Percentiles rank a stretch among this genome's conserved stretches.
These are phyloP conservation scores for Globia sparganii DNA, from an alignment of 2,888 invertebrate genomes.

Conservation along the genomic window DNA sequence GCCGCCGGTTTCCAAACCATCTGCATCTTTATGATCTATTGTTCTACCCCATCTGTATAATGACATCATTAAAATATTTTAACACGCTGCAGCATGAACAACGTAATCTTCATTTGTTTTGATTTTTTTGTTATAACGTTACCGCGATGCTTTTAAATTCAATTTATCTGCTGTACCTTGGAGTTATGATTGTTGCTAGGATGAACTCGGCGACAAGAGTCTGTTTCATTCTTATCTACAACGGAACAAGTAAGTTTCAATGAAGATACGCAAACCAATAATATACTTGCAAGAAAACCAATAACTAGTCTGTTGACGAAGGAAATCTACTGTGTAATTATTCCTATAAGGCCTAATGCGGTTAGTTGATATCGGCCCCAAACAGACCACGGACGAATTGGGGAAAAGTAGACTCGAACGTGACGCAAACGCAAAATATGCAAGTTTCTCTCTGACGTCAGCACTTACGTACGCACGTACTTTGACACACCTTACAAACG, in stretches of 20 bases:
- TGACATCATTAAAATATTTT: conserved; percentile 6
- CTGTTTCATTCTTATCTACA: neutral
- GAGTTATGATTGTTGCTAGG: neutral
- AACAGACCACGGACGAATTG: neutral
- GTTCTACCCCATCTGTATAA: conserved; percentile 12
- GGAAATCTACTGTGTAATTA: conserved; percentile 13
- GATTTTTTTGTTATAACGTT: conserved; percentile 7
- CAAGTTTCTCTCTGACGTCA: neutral
- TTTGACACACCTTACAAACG: neutral
- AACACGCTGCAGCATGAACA: neutral
- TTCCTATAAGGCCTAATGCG: neutral
- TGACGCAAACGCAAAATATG: neutral
- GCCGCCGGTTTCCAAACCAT: neutral
- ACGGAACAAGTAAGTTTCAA: neutral
- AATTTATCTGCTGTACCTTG: neutral
- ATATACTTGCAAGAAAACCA: neutral
- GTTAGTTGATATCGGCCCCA: neutral
- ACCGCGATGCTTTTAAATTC: neutral
- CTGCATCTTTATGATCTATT: conserved; percentile 36
- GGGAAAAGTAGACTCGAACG: conserved; percentile 1
- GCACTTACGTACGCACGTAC: neutral
- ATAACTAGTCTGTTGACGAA: neutral
- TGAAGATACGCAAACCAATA: neutral
- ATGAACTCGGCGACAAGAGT: neutral
- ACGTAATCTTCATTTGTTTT: neutral